Evolutionary conservation across 2,797 vertebrate genomes (phyloP).

Genomic region (Eulemur coronatus): DNA sequence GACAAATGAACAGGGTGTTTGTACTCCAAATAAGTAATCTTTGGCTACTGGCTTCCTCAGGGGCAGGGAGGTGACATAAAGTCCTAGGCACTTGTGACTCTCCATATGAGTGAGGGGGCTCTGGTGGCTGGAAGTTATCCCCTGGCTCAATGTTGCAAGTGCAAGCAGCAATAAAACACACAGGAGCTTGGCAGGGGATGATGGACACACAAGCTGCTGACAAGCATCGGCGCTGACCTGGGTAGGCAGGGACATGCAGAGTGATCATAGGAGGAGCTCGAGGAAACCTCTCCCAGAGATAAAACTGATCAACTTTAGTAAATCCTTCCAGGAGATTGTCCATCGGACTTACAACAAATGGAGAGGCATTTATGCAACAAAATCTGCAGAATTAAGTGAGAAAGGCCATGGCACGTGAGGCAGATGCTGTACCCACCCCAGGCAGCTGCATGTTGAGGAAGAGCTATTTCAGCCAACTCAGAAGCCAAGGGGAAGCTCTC

Average conservation of each 20-base stretch:
- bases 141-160: background rate
- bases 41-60: background rate
- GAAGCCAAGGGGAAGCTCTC: too few relatives aligned
- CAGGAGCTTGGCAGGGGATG: fast-evolving
- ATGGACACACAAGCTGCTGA: too few relatives aligned
- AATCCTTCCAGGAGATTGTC: background rate
- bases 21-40: background rate
- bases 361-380: background rate
- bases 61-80: background rate
- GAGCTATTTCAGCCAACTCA: too few relatives aligned
- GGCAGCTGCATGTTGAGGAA: fast-evolving
- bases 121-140: background rate
- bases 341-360: background rate
- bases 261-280: fast-evolving
- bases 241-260: fast-evolving
- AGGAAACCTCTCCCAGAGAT: fast-evolving
- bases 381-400: background rate
- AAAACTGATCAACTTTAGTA: background rate
- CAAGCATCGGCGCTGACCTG: fast-evolving
- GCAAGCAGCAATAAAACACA: background rate
- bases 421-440: too few relatives aligned
- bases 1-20: background rate
- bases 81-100: background rate
- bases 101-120: background rate
- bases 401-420: fast-evolving